Base-by-base conservation (phyloP, 2,113 vertebrate genomes). In the Grammomys dolichurus region DNA sequence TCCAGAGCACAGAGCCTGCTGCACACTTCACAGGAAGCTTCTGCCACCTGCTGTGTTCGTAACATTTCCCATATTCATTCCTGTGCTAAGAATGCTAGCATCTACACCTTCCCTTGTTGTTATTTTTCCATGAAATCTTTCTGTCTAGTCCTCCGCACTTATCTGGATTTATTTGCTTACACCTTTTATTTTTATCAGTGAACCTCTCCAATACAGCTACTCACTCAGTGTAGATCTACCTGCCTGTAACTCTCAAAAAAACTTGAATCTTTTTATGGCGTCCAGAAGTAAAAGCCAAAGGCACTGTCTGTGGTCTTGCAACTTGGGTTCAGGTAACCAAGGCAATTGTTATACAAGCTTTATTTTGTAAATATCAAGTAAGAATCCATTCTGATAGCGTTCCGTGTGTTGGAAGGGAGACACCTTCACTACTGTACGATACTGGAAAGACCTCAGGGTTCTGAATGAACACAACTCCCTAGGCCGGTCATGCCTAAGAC, bases 101-200 rank as follows among this genome's bases (percentile, higher is more conserved):
- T 24, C 43, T 96, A 60, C 20, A 31, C 51, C 51, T 51, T 8
- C 22, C 65, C 60, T 31, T 84, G n/a, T n/a, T 20, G 36, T 89
- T 78, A 10, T 93, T 93, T 84, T 63, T 63, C 82, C 3, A 22
- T 87, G 63, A 91, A 91, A 56, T 56, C 78, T 84, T 87, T 60
- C 86, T 69, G 73, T 67, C 11, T 65, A 63, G 51, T 22, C 58
- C 33, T 69, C 85, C 22, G 63, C 43, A 56, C 81, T 93, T 8
- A 20, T 31, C 48, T 87, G 43, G 12, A 54, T 91, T 84, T 84
- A 91, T 91, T 82, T 87, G 91, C 48, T 92, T 43, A 40, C 43
- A 92, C 51, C n/a, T 91, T 96, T 94, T 89, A 87, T 93, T 95
- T 90, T n/a, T 89, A 17, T 75, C 82, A 10, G 80, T 91, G 87